Evolutionary conservation across 2,113 vertebrate species (phyloP).

Genomic region (Dendropsophus ebraccatus): DNA sequence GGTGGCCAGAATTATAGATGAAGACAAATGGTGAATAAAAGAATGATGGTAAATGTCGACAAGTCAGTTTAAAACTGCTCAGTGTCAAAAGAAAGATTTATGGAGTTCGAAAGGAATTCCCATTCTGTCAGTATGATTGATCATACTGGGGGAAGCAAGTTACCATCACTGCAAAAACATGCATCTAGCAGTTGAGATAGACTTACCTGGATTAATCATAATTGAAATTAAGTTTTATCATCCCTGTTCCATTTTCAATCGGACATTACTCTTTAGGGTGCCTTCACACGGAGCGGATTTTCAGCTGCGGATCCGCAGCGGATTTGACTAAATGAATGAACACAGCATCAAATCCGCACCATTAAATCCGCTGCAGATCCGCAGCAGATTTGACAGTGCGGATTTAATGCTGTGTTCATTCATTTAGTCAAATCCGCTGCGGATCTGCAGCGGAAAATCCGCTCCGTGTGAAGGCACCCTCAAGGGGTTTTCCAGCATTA

Average conservation of each 20-base stretch:
- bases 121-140: conserved; percentile 27
- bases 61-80: conserved; percentile 23
- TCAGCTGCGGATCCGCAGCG: no score
- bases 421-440: no score
- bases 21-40: neutral
- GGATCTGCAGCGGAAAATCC: no score
- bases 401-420: no score
- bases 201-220: neutral
- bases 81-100: conserved; percentile 32
- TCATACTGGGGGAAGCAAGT: conserved; percentile 13
- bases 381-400: no score
- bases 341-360: no score
- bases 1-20: neutral
- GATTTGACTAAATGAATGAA: no score
- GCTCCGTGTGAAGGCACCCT: no score
- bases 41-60: neutral
- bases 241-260: neutral
- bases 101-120: conserved; percentile 35
- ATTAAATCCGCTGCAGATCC: no score
- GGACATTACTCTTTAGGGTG: neutral
- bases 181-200: neutral
- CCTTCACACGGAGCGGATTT: no score
- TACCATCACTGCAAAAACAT: neutral
- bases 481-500: no score
- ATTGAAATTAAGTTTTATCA: neutral